A percentile compares a stretch with the other conserved stretches of the same genome.
These are phyloP conservation scores for Eupsilia transversa DNA, from an alignment of 2,888 invertebrate species.

Conservation along the genomic window DNA sequence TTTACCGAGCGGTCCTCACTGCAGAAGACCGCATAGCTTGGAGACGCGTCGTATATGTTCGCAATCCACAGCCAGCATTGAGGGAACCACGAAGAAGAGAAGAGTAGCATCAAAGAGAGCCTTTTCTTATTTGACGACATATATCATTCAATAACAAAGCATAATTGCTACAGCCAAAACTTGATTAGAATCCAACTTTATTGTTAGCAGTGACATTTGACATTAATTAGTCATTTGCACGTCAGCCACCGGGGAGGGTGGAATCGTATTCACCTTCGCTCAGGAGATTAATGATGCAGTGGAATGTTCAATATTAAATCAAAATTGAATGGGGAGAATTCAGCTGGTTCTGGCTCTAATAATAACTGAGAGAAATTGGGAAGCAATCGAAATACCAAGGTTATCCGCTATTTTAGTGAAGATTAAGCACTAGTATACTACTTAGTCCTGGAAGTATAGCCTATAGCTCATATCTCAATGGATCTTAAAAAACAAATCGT, in stretches of 20 bases:
- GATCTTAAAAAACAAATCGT: neutral
- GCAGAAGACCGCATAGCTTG: too few species aligned
- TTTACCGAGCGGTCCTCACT: too few species aligned
- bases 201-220: conserved; percentile 74
- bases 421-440: neutral
- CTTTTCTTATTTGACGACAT: neutral
- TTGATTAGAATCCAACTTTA: conserved; percentile 66
- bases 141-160: conserved; percentile 21
- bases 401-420: conserved; percentile 11
- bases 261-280: conserved; percentile 67
- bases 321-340: conserved; percentile 59
- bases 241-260: conserved; percentile 65
- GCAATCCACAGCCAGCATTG: too few species aligned
- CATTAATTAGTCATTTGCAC: conserved; percentile 76
- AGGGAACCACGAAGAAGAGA: too few species aligned
- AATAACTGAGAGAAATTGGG: conserved; percentile 42
- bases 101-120: too few species aligned
- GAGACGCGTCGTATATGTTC: too few species aligned
- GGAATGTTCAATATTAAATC: conserved; percentile 75
- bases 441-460: neutral
- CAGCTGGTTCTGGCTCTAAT: conserved; percentile 33
- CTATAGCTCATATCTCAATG: neutral
- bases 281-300: conserved; percentile 75
- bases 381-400: conserved; percentile 29
- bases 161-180: conserved; percentile 51